Evolutionary conservation across 2,888 invertebrate species (phyloP).

Genomic region (Lithophane socia): DNA sequence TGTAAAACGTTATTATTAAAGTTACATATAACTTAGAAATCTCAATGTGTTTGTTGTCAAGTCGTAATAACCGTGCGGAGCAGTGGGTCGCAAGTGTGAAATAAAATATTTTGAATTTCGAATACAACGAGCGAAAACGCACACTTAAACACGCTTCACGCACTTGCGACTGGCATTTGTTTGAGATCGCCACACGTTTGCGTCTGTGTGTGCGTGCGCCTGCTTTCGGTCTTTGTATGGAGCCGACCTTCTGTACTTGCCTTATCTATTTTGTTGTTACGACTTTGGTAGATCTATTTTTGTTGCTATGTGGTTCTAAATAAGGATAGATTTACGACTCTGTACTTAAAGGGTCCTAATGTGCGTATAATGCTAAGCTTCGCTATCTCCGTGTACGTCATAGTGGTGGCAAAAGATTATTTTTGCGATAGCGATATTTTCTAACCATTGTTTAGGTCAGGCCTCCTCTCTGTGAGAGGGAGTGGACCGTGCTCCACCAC

Average conservation of each 20-base stretch:
- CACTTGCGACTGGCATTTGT: not conserved
- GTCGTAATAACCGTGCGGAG: no score
- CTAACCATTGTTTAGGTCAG: no score
- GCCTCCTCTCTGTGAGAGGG: no score
- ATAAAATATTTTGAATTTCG: no score
- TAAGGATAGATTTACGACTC: slow-evolving; percentile 11
- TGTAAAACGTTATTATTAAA: no score
- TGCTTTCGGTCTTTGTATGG: not conserved
- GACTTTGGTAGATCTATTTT: not conserved
- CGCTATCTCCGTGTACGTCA: not conserved
- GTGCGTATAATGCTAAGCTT: not conserved
- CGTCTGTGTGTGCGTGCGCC: not conserved
- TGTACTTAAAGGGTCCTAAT: not conserved
- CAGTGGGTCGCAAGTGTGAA: no score
- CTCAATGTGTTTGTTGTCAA: no score
- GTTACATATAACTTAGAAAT: no score
- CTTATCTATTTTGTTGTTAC: not conserved
- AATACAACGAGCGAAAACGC: not conserved
- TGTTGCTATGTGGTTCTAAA: not conserved
- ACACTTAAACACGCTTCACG: not conserved
- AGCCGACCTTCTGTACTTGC: not conserved
- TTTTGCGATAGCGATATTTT: not conserved
- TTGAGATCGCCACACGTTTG: not conserved
- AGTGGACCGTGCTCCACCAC: no score
- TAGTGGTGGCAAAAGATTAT: not conserved